Percentiles rank a stretch among this genome's conserved stretches.
phyloP scores from a whole-genome alignment of 2,888 invertebrate species.

The Trilocha varians region DNA sequence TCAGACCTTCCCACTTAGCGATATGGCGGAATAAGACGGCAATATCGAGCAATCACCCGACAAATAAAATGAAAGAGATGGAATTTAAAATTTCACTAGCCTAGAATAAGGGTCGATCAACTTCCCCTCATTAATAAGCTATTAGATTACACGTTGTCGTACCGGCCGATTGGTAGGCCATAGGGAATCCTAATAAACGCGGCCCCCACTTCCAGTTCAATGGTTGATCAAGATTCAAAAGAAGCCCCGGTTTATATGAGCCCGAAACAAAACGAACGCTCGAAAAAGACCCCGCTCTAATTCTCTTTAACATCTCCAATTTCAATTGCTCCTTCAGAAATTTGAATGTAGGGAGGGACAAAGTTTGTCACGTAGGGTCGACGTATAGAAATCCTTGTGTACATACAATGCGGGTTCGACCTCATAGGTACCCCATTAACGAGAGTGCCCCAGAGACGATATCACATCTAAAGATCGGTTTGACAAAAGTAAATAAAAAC shows the following conservation, averaged over 20 bases:
- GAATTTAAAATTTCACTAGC: conserved; percentile 59
- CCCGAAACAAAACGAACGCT: conserved; percentile 66
- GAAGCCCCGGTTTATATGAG: conserved; percentile 66
- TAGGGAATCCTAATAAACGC: conserved; percentile 70
- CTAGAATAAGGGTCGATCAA: conserved; percentile 63
- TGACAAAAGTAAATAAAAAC: conserved; percentile 60
- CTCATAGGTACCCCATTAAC: conserved; percentile 69
- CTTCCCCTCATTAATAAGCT: conserved; percentile 72
- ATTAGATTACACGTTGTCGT: conserved; percentile 69
- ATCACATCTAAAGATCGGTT: conserved; percentile 64
- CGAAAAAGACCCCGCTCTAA: conserved; percentile 69
- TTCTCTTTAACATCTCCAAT: conserved; percentile 73
- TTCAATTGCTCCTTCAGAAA: conserved; percentile 74
- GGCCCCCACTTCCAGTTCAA: conserved; percentile 68
- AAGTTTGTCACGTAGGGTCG: conserved; percentile 72
- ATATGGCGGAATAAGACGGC: conserved; percentile 56
- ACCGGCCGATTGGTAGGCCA: conserved; percentile 67
- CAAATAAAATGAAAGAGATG: conserved; percentile 47
- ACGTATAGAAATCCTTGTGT: conserved; percentile 52
- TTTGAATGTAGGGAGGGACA: conserved; percentile 73
- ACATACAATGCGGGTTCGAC: conserved; percentile 66
- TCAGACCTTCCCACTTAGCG: conserved; percentile 58
- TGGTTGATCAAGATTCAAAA: conserved; percentile 70
- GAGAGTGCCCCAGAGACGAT: conserved; percentile 62
- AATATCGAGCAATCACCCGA: conserved; percentile 38